These are phyloP conservation scores for Elegia similella DNA, from an alignment of 2,888 invertebrate species.

Conservation along the genomic window DNA sequence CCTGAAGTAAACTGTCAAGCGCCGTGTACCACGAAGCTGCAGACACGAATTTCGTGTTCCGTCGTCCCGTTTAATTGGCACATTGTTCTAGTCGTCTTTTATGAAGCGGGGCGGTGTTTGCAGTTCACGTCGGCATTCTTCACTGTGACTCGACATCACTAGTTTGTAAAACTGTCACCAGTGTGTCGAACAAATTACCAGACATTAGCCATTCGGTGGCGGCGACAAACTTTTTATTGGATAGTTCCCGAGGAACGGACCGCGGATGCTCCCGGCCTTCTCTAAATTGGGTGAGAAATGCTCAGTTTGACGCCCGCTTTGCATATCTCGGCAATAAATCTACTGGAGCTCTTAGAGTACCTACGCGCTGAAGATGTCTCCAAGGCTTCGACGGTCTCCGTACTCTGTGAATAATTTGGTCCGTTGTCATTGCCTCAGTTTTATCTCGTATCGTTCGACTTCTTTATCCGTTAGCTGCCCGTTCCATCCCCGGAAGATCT, in stretches of 20 bases:
- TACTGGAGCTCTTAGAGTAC: constrained; percentile 37
- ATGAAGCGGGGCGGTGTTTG: constrained; percentile 43
- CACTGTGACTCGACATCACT: constrained; percentile 40
- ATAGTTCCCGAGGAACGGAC: constrained; percentile 39
- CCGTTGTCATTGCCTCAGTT: constrained; percentile 28
- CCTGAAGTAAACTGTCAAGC: constrained; percentile 57
- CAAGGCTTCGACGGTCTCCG: constrained; percentile 29
- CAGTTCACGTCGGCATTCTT: constrained; percentile 43
- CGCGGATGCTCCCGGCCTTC: constrained; percentile 39
- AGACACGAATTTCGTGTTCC: constrained; percentile 62
- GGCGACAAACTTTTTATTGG: constrained; percentile 54
- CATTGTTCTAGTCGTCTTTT: constrained; percentile 55
- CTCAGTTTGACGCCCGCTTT: constrained; percentile 53
- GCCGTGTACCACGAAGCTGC: constrained; percentile 38
- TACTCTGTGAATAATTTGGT: constrained; percentile 43
- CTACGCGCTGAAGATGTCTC: constrained; percentile 34
- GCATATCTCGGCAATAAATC: constrained; percentile 61
- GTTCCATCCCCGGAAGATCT: constrained; percentile 50
- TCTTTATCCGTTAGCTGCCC: constrained; percentile 35
- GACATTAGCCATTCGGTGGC: constrained; percentile 41
- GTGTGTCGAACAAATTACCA: constrained; percentile 48
- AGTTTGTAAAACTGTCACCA: constrained; percentile 44
- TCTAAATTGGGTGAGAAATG: constrained; percentile 65
- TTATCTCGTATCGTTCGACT: constrained; percentile 16
- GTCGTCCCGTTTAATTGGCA: constrained; percentile 64